phyloP scores from a whole-genome alignment of 2,888 invertebrate genomes.

The Hololepta plana region DNA sequence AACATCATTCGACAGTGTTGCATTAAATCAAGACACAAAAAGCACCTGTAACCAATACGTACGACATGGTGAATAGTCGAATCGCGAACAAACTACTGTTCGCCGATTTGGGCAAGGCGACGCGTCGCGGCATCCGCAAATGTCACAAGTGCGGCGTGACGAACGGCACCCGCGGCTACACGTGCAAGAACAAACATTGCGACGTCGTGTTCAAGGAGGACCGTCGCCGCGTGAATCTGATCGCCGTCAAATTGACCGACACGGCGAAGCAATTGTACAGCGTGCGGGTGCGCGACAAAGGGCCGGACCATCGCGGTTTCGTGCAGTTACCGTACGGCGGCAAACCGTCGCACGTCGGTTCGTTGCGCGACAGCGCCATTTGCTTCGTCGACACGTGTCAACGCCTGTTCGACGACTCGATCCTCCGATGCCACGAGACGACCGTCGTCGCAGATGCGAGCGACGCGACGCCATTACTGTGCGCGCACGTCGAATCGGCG shows the following conservation, averaged over 20 bases:
- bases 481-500: conserved; percentile 47
- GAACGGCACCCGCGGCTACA: conserved; percentile 57
- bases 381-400: conserved; percentile 41
- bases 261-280: conserved; percentile 45
- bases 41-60: too few relatives aligned
- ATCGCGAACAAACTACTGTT: too few relatives aligned
- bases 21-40: too few relatives aligned
- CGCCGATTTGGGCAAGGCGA: conserved; percentile 30
- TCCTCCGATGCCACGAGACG: conserved; percentile 34
- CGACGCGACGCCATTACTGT: conserved; percentile 16
- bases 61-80: too few relatives aligned
- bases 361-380: conserved; percentile 23
- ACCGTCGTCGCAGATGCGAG: conserved; percentile 9
- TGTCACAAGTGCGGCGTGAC: conserved; percentile 58
- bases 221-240: conserved; percentile 36
- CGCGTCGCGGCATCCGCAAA: conserved; percentile 50
- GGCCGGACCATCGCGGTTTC: conserved; percentile 54
- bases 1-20: too few relatives aligned
- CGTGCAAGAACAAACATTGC: conserved; percentile 54
- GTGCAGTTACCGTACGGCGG: conserved; percentile 34
- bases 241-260: conserved; percentile 46
- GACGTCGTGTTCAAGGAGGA: conserved; percentile 45
- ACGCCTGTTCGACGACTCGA: conserved; percentile 32
- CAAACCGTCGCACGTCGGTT: conserved; percentile 11
- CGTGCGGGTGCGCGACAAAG: conserved; percentile 46